Percentiles rank a stretch among this genome's conserved stretches.
Conservation (phyloP, 2,797 vertebrate species). For the Chelmon rostratus region DNA sequence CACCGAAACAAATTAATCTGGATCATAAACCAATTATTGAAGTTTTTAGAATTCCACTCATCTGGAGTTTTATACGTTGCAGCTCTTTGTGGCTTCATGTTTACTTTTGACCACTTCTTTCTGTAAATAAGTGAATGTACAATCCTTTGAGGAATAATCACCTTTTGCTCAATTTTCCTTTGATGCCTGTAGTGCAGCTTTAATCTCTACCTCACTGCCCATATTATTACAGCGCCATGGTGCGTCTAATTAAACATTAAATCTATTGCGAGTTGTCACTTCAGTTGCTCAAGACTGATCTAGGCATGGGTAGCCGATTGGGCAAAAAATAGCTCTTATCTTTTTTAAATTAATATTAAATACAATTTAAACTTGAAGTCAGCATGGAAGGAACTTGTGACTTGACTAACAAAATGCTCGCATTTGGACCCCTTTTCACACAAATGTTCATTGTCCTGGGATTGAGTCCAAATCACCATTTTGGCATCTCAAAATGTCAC, state of each 20-base stretch:
- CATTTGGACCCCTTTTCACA: not conserved
- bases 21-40: conserved; percentile 29
- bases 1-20: conserved; percentile 62
- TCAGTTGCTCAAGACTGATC: not conserved
- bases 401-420: not conserved
- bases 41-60: conserved; percentile 40
- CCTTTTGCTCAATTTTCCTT: too few relatives aligned
- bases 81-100: too few relatives aligned
- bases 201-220: not conserved
- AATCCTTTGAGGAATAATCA: too few relatives aligned
- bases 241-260: not conserved
- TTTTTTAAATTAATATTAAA: not conserved
- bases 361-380: not conserved
- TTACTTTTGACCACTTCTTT: not conserved
- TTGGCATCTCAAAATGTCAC: not conserved
- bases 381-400: not conserved
- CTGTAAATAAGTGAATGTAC: too few relatives aligned
- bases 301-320: not conserved
- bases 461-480: not conserved
- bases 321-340: not conserved
- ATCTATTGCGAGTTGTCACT: not conserved
- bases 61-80: conserved; percentile 25
- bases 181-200: too few relatives aligned
- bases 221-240: not conserved
- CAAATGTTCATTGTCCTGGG: not conserved